These are phyloP conservation scores for Lordiphosa clarofinis DNA, from an alignment of 1,140 invertebrate genomes.

Conservation along the genomic window DNA sequence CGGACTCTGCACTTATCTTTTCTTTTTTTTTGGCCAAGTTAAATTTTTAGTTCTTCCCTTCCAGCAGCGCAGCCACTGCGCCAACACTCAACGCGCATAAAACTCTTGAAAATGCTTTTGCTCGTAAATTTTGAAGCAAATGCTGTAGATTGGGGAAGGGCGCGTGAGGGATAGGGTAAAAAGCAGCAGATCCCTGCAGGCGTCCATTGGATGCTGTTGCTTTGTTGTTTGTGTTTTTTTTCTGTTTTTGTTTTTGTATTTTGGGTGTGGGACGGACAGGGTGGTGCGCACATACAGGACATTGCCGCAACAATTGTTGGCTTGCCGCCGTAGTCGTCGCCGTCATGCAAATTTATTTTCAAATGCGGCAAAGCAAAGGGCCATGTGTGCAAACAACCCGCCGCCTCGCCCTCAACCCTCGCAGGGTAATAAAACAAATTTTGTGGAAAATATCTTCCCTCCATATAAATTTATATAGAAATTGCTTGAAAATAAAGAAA, in stretches of 20 bases:
- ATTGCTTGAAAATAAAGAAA: conserved; percentile 2
- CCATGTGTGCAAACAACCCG: conserved; percentile 54
- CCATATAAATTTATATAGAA: conserved; percentile 8
- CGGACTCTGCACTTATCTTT: conserved; percentile 13
- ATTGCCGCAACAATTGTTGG: conserved; percentile 75
- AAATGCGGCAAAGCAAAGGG: conserved; percentile 58
- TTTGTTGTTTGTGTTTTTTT: conserved; percentile 5
- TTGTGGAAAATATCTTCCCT: conserved; percentile 49
- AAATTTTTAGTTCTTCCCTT: conserved; percentile 50
- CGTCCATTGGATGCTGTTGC: conserved; percentile 29
- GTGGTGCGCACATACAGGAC: conserved; percentile 25
- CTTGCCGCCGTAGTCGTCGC: conserved; percentile 37
- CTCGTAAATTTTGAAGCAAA: conserved; percentile 74
- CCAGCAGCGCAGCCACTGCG: not conserved
- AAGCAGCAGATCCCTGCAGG: conserved; percentile 47
- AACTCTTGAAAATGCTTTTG: conserved; percentile 78
- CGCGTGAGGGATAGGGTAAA: conserved; percentile 8
- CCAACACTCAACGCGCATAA: conserved; percentile 67
- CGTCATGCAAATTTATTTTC: conserved; percentile 74
- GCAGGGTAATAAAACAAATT: conserved; percentile 64
- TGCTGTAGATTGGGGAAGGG: conserved; percentile 9
- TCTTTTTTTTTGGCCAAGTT: conserved; percentile 43
- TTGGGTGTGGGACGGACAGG: not conserved
- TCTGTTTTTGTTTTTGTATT: not conserved
- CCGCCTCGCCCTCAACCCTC: not conserved